Percentiles rank a stretch among this genome's conserved stretches.
phyloP scores from a whole-genome alignment of 2,113 vertebrate genomes.

The Dasypus novemcinctus region DNA sequence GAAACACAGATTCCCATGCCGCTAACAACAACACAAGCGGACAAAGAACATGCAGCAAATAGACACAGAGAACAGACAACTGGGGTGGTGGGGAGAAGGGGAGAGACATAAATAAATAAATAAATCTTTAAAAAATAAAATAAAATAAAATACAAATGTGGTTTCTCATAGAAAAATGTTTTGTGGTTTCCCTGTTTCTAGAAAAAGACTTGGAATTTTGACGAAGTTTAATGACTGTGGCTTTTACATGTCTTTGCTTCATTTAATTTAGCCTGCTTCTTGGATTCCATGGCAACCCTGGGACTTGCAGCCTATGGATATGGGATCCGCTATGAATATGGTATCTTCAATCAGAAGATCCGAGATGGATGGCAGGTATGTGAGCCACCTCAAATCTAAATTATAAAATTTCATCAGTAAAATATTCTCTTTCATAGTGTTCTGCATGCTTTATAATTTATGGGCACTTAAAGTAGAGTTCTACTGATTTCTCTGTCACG shows the following conservation, averaged over 20 bases:
- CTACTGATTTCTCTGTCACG: not conserved
- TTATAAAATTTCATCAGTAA: not conserved
- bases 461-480: not conserved
- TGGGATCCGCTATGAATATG: constrained; percentile 97
- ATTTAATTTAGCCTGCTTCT: constrained; percentile 90
- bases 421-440: not conserved
- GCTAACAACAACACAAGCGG: too few relatives aligned
- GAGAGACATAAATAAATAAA: too few relatives aligned
- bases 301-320: constrained; percentile 97
- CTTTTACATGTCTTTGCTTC: not conserved
- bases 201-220: not conserved
- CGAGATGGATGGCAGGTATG: constrained; percentile 95
- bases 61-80: too few relatives aligned
- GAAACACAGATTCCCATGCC: too few relatives aligned
- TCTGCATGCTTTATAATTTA: not conserved
- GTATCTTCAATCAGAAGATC: constrained; percentile 99
- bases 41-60: too few relatives aligned
- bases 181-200: not conserved
- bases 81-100: too few relatives aligned
- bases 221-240: not conserved
- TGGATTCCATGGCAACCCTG: constrained; percentile 97
- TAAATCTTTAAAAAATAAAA: too few relatives aligned
- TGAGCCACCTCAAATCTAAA: not conserved
- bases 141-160: not conserved
- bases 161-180: not conserved